These are phyloP conservation scores for Scarus forsteni DNA, from an alignment of 2,797 vertebrate genomes.

Conservation along the genomic window DNA sequence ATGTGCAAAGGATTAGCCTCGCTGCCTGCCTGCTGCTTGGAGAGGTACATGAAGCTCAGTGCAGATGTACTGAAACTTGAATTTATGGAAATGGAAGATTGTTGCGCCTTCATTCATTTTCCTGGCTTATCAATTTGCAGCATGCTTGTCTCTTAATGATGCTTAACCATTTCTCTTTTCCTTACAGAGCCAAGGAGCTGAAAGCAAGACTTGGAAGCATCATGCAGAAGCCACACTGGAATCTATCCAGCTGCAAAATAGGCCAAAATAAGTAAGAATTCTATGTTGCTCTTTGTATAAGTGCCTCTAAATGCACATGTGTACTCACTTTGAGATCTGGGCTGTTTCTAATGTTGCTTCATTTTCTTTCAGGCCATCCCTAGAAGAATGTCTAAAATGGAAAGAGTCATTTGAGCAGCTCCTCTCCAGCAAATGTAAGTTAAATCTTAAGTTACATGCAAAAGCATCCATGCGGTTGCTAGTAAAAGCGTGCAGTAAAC, in stretches of 20 bases:
- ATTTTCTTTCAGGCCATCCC: slow-evolving; percentile 84
- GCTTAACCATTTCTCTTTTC: slow-evolving; percentile 43
- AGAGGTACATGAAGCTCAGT: slow-evolving; percentile 86
- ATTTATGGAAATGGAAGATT: slow-evolving; percentile 5
- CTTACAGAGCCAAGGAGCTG: slow-evolving; percentile 90
- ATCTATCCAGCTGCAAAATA: slow-evolving; percentile 73
- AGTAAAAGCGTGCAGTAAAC: background rate
- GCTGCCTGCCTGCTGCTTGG: slow-evolving; percentile 89
- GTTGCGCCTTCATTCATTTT: background rate
- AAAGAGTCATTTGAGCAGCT: slow-evolving; percentile 94
- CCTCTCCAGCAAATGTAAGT: slow-evolving; percentile 95
- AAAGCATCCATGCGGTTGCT: background rate
- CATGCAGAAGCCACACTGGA: slow-evolving; percentile 88
- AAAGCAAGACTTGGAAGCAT: slow-evolving; percentile 90
- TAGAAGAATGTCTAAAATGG: slow-evolving; percentile 92
- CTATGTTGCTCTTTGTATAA: background rate
- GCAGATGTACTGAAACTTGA: slow-evolving; percentile 26
- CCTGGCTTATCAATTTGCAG: background rate
- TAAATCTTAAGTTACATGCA: background rate
- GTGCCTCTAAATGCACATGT: background rate
- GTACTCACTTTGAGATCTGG: background rate
- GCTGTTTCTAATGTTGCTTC: slow-evolving; percentile 25
- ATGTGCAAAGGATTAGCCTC: slow-evolving; percentile 90
- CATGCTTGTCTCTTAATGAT: background rate
- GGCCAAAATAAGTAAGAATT: slow-evolving; percentile 81